Conservation (phyloP, 30 jellyfish, hydroid and myxozoan species). For the Aurelia aurita region DNA sequence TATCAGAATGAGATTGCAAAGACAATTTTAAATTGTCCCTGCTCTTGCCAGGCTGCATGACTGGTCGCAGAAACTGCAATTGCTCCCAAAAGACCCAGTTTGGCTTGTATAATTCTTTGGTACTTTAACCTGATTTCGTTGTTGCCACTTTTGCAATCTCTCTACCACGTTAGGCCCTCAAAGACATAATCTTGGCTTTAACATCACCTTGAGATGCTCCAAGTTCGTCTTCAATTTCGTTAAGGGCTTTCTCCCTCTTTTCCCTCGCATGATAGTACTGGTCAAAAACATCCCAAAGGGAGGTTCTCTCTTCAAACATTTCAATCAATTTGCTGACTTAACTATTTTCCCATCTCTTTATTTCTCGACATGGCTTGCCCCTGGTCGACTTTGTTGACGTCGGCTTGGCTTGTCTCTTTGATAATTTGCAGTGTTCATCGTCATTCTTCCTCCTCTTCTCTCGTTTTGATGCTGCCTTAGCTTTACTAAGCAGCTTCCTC, state of each 20-base stretch:
- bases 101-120: constrained; percentile 6
- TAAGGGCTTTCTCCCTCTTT: constrained; percentile 11
- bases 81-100: constrained; percentile 10
- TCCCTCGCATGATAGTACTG: constrained; percentile 18
- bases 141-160: constrained; percentile 19
- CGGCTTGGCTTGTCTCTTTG: no score
- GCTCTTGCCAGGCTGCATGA: constrained; percentile 44
- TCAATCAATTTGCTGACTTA: no score
- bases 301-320: constrained; percentile 19
- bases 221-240: background rate
- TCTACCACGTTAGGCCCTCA: constrained; percentile 59
- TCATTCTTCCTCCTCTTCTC: no score
- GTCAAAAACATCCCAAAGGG: constrained; percentile 45
- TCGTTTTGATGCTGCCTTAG: no score
- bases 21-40: constrained; percentile 22
- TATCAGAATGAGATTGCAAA: background rate
- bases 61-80: constrained; percentile 21
- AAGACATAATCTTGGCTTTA: constrained; percentile 19
- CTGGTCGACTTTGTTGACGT: no score
- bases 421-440: no score
- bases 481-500: no score
- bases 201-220: background rate
- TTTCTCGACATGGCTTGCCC: no score
- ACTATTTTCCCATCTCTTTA: no score
- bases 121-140: constrained; percentile 25